These are phyloP conservation scores for Plectropomus leopardus DNA, from an alignment of 2,113 vertebrate species.

Conservation along the genomic window DNA sequence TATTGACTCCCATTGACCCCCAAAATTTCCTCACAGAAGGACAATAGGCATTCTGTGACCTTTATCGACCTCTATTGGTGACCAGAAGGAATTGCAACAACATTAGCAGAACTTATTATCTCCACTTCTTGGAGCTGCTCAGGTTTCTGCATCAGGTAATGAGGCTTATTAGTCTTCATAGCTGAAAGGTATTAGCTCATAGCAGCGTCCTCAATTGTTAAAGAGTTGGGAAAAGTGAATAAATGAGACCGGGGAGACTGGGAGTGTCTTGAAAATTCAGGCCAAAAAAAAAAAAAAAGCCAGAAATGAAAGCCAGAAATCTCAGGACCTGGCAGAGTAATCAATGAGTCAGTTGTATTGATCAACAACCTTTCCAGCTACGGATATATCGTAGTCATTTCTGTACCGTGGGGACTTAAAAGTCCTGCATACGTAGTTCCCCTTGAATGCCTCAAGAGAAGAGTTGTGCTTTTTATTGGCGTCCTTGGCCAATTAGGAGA, in stretches of 20 bases:
- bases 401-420: not conserved
- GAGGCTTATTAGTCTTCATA: slow-evolving; percentile 50
- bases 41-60: slow-evolving; percentile 18
- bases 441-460: not conserved
- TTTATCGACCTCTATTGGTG: slow-evolving; percentile 37
- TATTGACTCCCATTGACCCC: not conserved
- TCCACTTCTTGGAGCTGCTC: not conserved
- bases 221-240: slow-evolving; percentile 24
- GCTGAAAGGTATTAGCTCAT: slow-evolving; percentile 29
- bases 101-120: slow-evolving; percentile 8
- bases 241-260: slow-evolving; percentile 32
- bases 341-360: slow-evolving; percentile 41
- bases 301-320: slow-evolving; percentile 55
- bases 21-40: not conserved
- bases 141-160: slow-evolving; percentile 25
- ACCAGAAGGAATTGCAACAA: slow-evolving; percentile 20
- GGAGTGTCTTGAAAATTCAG: not conserved
- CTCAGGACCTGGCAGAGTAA: slow-evolving; percentile 22
- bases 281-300: not conserved
- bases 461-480: slow-evolving; percentile 6
- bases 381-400: slow-evolving; percentile 36
- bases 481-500: slow-evolving; percentile 21
- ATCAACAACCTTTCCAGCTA: slow-evolving; percentile 21
- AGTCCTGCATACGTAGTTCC: not conserved
- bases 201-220: slow-evolving; percentile 23